Conservation (phyloP, 2,888 invertebrate species). For the Adelphocoris suturalis region DNA sequence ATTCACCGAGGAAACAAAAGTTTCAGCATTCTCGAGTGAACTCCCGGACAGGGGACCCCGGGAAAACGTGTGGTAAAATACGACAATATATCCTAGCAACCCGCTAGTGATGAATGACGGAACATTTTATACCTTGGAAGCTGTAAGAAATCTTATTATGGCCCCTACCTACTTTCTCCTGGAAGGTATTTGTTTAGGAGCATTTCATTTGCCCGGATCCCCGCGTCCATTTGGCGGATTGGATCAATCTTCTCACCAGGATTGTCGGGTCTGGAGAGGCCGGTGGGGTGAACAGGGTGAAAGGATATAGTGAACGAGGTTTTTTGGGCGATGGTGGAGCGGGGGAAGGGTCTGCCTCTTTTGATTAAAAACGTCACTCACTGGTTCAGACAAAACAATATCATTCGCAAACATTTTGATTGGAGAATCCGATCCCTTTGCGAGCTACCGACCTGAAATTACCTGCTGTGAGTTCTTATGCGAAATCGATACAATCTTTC, state of each 20-base stretch:
- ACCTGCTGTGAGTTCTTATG: slow-evolving; percentile 6
- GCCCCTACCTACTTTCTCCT: slow-evolving; percentile 52
- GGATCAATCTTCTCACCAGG: slow-evolving; percentile 63
- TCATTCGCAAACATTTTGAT: slow-evolving; percentile 64
- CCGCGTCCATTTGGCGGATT: slow-evolving; percentile 66
- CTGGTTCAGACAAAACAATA: slow-evolving; percentile 65
- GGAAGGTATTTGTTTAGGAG: slow-evolving; percentile 66
- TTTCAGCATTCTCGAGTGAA: slow-evolving; percentile 30
- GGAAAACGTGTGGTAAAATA: slow-evolving; percentile 55
- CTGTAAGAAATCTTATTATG: slow-evolving; percentile 67
- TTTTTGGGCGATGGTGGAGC: background rate
- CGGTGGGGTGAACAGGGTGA: slow-evolving; percentile 26
- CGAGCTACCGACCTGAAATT: background rate
- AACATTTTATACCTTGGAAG: slow-evolving; percentile 65
- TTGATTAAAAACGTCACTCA: slow-evolving; percentile 69
- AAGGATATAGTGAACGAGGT: slow-evolving; percentile 32
- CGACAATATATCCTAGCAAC: slow-evolving; percentile 60
- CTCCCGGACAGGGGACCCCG: slow-evolving; percentile 13
- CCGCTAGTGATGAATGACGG: slow-evolving; percentile 55
- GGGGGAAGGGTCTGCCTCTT: slow-evolving; percentile 40
- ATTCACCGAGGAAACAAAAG: slow-evolving; percentile 31
- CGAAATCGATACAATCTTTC: too few relatives aligned
- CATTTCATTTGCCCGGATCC: slow-evolving; percentile 66
- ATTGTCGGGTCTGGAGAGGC: slow-evolving; percentile 39
- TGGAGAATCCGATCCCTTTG: slow-evolving; percentile 54